Evolutionary conservation across 2,797 vertebrate species (phyloP).

Genomic region (Harpagifer antarcticus): DNA sequence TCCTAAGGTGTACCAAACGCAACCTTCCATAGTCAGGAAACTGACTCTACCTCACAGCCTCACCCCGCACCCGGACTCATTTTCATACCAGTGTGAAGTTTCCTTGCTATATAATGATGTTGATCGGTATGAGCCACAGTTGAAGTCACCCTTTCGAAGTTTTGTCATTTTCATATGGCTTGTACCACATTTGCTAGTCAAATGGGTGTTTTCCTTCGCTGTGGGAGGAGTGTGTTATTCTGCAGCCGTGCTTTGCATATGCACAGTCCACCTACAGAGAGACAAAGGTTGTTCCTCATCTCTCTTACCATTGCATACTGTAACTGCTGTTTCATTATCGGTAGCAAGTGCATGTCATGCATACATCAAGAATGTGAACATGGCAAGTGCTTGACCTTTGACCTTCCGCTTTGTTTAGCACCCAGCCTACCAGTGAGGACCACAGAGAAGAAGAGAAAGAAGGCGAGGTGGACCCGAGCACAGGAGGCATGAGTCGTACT

Average conservation of each 20-base stretch:
- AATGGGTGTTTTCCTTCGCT: slow-evolving; percentile 66
- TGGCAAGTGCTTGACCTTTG: slow-evolving; percentile 40
- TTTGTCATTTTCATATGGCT: slow-evolving; percentile 60
- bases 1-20: background rate
- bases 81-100: slow-evolving; percentile 2
- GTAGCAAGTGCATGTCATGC: background rate
- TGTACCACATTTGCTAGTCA: slow-evolving; percentile 82
- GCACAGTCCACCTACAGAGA: slow-evolving; percentile 55
- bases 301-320: background rate
- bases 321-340: background rate
- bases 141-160: slow-evolving; percentile 27
- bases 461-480: slow-evolving; percentile 47
- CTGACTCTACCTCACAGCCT: background rate
- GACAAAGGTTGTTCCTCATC: slow-evolving; percentile 50
- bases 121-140: background rate
- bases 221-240: slow-evolving; percentile 60
- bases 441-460: slow-evolving; percentile 23
- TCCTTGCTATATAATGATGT: slow-evolving; percentile 2
- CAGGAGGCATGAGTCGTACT: slow-evolving; percentile 71
- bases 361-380: background rate
- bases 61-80: background rate
- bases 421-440: slow-evolving; percentile 53
- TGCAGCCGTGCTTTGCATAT: slow-evolving; percentile 74
- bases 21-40: background rate
- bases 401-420: slow-evolving; percentile 75